phyloP scores from a whole-genome alignment of 2,797 vertebrate genomes.

The Anguilla megastoma region DNA sequence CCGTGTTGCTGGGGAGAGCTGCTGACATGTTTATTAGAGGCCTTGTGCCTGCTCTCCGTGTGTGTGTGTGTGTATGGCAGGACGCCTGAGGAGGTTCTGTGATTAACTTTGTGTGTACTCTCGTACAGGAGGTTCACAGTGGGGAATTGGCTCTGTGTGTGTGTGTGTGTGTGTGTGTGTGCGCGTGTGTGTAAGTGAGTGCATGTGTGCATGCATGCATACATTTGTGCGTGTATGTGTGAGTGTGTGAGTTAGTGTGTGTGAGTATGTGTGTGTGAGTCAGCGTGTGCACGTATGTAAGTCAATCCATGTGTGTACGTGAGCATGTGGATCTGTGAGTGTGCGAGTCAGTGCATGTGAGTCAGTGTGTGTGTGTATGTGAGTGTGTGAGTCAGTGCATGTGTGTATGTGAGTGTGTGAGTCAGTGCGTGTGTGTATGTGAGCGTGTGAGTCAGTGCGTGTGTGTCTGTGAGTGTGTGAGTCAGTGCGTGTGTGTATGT shows the following conservation, averaged over 20 bases:
- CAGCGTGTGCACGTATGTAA: no score
- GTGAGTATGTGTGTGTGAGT: no score
- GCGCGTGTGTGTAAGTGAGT: background rate
- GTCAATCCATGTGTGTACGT: no score
- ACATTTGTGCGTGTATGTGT: no score
- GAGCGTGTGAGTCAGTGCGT: background rate
- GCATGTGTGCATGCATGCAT: no score
- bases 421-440: background rate
- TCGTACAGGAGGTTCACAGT: background rate
- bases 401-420: no score
- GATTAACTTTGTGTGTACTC: background rate
- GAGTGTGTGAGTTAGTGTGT: no score
- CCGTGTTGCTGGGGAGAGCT: background rate
- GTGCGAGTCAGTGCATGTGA: background rate
- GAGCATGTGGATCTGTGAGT: background rate
- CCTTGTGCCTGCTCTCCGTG: background rate
- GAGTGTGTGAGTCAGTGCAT: no score
- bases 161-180: background rate
- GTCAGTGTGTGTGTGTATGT: background rate
- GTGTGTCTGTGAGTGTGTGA: background rate
- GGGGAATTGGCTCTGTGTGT: background rate
- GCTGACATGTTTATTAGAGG: slow-evolving; percentile 4
- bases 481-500: background rate
- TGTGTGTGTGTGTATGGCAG: background rate
- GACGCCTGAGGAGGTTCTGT: background rate